These are phyloP conservation scores for Telmatochromis brichardi DNA, from an alignment of 2,113 vertebrate genomes.

Conservation along the genomic window DNA sequence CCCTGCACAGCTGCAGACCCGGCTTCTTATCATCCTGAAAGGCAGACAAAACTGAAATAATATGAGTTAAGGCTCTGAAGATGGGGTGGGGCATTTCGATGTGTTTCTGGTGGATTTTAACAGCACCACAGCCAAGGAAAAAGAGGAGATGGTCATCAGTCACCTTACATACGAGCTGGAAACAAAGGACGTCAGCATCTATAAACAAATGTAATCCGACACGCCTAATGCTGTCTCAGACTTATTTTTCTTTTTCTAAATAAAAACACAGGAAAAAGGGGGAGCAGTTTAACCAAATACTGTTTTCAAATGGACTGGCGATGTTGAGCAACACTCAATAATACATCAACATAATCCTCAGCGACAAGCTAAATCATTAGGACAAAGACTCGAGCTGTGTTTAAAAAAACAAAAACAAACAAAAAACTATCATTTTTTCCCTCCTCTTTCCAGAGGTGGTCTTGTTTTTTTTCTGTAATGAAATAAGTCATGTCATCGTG, in stretches of 20 bases:
- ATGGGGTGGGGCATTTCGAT: not conserved
- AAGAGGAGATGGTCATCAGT: not conserved
- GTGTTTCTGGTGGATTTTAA: constrained; percentile 22
- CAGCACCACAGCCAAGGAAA: not conserved
- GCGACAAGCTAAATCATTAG: constrained; percentile 28
- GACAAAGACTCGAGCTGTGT: constrained; percentile 33
- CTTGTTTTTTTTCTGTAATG: constrained; percentile 41
- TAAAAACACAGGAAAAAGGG: constrained; percentile 5
- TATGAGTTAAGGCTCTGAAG: not conserved
- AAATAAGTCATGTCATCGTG: constrained; percentile 51
- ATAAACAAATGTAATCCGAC: constrained; percentile 17
- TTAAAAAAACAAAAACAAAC: not conserved
- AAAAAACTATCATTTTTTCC: constrained; percentile 2
- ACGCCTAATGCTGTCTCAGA: constrained; percentile 36
- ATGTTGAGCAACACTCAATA: constrained; percentile 37
- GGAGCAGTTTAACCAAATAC: constrained; percentile 61
- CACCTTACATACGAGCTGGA: not conserved
- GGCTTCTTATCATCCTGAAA: constrained; percentile 14
- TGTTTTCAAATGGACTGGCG: constrained; percentile 66
- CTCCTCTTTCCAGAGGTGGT: constrained; percentile 36
- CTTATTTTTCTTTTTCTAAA: not conserved
- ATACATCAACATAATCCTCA: constrained; percentile 15
- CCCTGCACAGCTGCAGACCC: constrained; percentile 20
- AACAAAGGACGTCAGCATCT: constrained; percentile 9
- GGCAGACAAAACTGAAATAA: not conserved